These are phyloP conservation scores for Sycobia sp. DNA, from an alignment of 1,140 invertebrate genomes.

Conservation along the genomic window DNA sequence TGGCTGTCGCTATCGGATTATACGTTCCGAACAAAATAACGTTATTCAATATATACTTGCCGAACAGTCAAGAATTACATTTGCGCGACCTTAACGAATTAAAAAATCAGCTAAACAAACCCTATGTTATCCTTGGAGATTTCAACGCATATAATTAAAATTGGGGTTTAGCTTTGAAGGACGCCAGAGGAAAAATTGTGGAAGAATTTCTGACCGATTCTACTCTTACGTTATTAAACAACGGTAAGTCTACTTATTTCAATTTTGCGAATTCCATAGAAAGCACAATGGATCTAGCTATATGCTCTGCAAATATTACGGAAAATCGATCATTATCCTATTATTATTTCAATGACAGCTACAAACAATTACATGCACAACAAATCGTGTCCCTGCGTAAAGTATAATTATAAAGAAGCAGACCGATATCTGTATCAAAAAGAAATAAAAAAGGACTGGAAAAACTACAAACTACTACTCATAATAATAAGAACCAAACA, in stretches of 20 bases:
- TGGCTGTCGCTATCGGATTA: not conserved
- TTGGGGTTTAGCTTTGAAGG: too few species aligned
- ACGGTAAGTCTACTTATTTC: slow-evolving; percentile 3
- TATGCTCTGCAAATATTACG: not conserved
- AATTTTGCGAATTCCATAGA: not conserved
- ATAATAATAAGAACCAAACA: not conserved
- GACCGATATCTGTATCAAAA: slow-evolving; percentile 36
- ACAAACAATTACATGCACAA: not conserved
- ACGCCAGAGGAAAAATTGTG: too few species aligned
- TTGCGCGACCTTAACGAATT: too few species aligned
- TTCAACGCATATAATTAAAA: too few species aligned
- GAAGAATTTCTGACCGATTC: slow-evolving; percentile 33
- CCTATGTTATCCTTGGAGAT: too few species aligned
- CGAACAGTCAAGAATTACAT: slow-evolving; percentile 19
- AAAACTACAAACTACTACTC: not conserved
- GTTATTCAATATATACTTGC: slow-evolving; percentile 42
- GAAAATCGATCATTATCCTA: slow-evolving; percentile 45
- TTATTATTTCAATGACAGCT: slow-evolving; percentile 34
- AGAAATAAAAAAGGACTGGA: slow-evolving; percentile 7
- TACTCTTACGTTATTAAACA: slow-evolving; percentile 40
- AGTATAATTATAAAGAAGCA: slow-evolving; percentile 42
- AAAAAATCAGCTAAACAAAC: too few species aligned
- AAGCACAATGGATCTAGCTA: not conserved
- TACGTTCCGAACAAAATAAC: not conserved
- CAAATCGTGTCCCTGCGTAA: not conserved